These are phyloP conservation scores for Buphagus erythrorhynchus DNA, from an alignment of 2,797 vertebrate genomes.

Conservation along the genomic window DNA sequence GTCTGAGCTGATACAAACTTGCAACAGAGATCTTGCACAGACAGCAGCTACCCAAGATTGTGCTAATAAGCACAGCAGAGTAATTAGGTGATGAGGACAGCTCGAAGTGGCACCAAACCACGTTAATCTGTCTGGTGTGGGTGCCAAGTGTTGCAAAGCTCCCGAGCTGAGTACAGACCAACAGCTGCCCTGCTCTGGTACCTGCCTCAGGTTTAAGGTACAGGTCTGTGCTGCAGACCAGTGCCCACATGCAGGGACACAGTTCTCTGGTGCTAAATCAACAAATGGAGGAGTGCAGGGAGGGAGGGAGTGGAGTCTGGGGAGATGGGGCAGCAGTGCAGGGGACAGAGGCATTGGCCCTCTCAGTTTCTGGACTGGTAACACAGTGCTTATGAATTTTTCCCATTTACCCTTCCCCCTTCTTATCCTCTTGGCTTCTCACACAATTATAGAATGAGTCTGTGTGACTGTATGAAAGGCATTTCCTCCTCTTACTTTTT, in stretches of 20 bases:
- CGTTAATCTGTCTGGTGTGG: background rate
- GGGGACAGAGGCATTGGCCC: background rate
- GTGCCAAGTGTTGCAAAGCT: background rate
- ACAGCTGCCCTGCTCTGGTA: background rate
- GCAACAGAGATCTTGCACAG: background rate
- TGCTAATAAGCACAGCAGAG: background rate
- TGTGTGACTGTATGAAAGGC: conserved; percentile 69
- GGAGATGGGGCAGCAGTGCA: background rate
- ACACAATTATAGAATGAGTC: conserved; percentile 51
- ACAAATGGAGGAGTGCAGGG: background rate
- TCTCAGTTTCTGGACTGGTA: background rate
- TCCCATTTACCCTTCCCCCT: conserved; percentile 34
- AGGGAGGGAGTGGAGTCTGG: background rate
- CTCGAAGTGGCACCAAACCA: background rate
- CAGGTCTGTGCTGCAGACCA: background rate
- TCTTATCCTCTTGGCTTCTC: conserved; percentile 58
- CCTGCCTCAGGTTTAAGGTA: background rate
- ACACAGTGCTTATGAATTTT: background rate
- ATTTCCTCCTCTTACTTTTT: conserved; percentile 64
- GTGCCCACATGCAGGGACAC: background rate
- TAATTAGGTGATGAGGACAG: background rate
- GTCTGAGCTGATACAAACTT: background rate
- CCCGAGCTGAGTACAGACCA: accelerated
- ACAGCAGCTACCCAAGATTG: background rate
- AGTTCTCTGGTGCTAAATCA: background rate